A percentile compares a stretch with the other conserved stretches of the same genome.
Evolutionary conservation across 2,113 vertebrate genomes (phyloP).

Genomic region (Barnardius zonarius): DNA sequence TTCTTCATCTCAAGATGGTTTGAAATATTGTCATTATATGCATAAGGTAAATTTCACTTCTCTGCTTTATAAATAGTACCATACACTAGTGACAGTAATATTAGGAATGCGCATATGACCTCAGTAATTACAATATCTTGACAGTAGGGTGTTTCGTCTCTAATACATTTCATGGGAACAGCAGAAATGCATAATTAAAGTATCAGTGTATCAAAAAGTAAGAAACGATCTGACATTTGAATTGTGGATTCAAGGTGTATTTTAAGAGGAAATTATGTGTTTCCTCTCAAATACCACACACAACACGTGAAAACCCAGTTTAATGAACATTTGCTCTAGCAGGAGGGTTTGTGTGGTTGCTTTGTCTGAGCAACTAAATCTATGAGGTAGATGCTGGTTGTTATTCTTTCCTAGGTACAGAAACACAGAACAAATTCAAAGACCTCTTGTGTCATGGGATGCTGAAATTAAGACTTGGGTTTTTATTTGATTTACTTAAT

Average conservation of each 20-base stretch:
- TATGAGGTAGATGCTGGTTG: background rate
- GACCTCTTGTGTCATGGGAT: background rate
- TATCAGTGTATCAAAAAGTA: background rate
- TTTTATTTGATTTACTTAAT: constrained; percentile 2
- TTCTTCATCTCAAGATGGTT: background rate
- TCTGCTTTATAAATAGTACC: background rate
- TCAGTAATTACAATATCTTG: background rate
- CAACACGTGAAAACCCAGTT: background rate
- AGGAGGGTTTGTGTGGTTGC: background rate
- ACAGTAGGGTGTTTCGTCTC: background rate
- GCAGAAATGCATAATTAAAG: background rate
- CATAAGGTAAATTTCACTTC: background rate
- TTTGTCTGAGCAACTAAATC: background rate
- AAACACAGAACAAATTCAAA: background rate
- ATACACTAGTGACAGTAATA: background rate
- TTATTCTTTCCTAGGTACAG: background rate
- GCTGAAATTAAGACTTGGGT: background rate
- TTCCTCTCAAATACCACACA: background rate
- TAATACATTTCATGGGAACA: background rate
- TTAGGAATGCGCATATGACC: background rate
- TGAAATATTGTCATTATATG: background rate
- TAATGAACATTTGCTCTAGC: background rate
- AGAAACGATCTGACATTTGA: background rate
- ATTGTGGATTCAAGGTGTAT: background rate
- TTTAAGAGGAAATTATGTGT: background rate